Evolutionary conservation across 2,888 invertebrate genomes (phyloP).

Genomic region (Agrochola litura): DNA sequence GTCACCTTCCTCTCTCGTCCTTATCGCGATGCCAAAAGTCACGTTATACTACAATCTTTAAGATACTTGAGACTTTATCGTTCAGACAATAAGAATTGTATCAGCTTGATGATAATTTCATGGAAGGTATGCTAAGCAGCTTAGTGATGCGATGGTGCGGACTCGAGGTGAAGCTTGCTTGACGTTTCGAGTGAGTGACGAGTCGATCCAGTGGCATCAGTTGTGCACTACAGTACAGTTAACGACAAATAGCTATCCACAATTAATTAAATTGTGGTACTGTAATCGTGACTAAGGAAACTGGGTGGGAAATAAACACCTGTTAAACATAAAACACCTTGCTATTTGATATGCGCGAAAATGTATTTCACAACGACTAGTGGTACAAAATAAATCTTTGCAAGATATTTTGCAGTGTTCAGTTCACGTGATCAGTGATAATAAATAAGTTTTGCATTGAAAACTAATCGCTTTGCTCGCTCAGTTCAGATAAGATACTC

Average conservation of each 20-base stretch:
- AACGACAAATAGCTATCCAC: conserved; percentile 58
- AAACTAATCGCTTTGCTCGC: conserved; percentile 66
- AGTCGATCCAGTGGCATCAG: conserved; percentile 77
- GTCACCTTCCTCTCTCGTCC: conserved; percentile 84
- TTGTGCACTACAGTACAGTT: conserved; percentile 74
- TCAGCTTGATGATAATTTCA: conserved; percentile 63
- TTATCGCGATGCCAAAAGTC: conserved; percentile 89
- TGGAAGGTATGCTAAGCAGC: conserved; percentile 86
- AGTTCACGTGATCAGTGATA: conserved; percentile 67
- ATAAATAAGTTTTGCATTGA: conserved; percentile 68
- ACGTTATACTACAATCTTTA: conserved; percentile 67
- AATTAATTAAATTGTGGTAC: conserved; percentile 49
- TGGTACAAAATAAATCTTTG: conserved; percentile 44
- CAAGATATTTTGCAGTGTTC: conserved; percentile 61
- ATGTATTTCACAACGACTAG: conserved; percentile 49
- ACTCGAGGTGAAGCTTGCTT: conserved; percentile 83
- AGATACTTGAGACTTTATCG: conserved; percentile 46
- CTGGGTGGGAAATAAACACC: conserved; percentile 44
- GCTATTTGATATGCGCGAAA: conserved; percentile 49
- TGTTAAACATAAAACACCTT: conserved; percentile 56
- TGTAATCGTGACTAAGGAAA: conserved; percentile 41
- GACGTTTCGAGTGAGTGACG: conserved; percentile 82
- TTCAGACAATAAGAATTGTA: conserved; percentile 62
- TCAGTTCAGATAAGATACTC: conserved; percentile 67
- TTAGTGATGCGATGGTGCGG: conserved; percentile 84